phyloP scores from a whole-genome alignment of 2,113 vertebrate species.

The Oriolus oriolus region DNA sequence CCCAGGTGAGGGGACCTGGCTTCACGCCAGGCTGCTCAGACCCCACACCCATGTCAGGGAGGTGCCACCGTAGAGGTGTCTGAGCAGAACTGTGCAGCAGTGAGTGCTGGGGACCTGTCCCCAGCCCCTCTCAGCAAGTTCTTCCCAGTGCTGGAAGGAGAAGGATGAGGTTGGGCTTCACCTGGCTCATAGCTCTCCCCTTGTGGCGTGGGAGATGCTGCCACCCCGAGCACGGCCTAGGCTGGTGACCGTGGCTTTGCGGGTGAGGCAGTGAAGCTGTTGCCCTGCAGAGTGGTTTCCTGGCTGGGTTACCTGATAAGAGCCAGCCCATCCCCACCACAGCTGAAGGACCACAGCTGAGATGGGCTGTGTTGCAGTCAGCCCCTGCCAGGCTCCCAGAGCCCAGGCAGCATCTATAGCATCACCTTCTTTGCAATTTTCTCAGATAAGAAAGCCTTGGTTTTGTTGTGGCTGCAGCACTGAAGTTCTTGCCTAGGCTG shows the following conservation, averaged over 20 bases:
- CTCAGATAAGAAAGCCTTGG: background rate
- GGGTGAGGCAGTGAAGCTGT: background rate
- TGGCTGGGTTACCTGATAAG: background rate
- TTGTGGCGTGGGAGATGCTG: rapidly evolving
- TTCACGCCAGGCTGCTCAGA: rapidly evolving
- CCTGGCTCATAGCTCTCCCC: background rate
- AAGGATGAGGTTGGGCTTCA: background rate
- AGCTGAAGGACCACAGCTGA: background rate
- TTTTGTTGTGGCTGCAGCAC: background rate
- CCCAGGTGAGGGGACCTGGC: no score
- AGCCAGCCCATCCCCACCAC: background rate
- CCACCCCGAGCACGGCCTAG: background rate
- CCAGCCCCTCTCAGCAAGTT: background rate
- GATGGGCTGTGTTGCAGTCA: background rate
- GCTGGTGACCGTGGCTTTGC: background rate
- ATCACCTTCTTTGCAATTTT: background rate
- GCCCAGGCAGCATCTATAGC: background rate
- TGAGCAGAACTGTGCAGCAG: background rate
- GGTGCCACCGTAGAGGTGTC: background rate
- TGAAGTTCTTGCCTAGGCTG: background rate
- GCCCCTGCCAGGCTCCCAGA: background rate
- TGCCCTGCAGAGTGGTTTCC: background rate
- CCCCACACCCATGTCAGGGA: background rate
- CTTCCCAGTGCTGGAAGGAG: background rate
- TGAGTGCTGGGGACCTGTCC: background rate